These are phyloP conservation scores for Eupristina koningsbergeri DNA, from an alignment of 1,140 invertebrate genomes.

Conservation along the genomic window DNA sequence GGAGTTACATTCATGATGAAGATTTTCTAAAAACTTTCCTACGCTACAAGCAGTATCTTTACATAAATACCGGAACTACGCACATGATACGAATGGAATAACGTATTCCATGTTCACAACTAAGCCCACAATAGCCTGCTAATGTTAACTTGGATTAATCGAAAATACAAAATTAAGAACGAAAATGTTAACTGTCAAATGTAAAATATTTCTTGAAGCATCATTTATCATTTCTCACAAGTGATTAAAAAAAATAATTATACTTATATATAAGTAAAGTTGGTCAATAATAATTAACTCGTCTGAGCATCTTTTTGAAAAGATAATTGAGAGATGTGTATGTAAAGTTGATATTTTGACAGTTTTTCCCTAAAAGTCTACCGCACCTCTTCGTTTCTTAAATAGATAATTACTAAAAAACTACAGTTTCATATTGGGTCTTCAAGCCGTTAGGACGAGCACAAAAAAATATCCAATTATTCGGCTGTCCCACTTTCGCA, in stretches of 20 bases:
- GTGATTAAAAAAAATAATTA: not conserved
- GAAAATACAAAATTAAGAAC: not conserved
- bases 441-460: not conserved
- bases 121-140: not conserved
- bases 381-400: not conserved
- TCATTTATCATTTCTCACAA: not conserved
- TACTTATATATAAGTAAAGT: not conserved
- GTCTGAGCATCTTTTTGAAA: not conserved
- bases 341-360: not conserved
- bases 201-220: not conserved
- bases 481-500: not conserved
- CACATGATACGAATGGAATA: not conserved
- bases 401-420: not conserved
- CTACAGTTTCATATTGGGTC: not conserved
- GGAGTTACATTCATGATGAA: not conserved
- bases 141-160: not conserved
- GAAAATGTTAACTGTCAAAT: not conserved
- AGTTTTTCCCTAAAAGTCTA: not conserved
- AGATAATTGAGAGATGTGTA: not conserved
- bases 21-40: not conserved
- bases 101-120: not conserved
- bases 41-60: not conserved
- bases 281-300: not conserved
- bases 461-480: not conserved
- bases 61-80: slow-evolving; percentile 22